Conservation (phyloP, 2,113 vertebrate genomes). For the Calidris pygmaea region DNA sequence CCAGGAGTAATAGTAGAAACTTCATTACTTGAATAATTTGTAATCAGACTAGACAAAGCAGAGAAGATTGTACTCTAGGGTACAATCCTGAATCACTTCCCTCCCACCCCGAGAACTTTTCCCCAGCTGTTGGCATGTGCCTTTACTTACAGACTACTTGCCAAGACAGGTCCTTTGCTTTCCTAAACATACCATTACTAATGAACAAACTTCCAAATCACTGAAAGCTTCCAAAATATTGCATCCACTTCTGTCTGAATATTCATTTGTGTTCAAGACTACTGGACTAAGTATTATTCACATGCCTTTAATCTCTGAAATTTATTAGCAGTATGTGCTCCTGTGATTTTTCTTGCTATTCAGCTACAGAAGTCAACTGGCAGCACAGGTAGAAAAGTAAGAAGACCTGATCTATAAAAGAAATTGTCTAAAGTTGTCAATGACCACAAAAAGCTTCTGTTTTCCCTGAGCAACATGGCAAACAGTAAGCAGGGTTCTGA, state of each 20-base stretch:
- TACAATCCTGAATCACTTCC: neutral
- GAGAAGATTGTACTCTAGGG: neutral
- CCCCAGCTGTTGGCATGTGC: neutral
- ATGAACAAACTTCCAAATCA: neutral
- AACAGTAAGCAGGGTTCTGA: neutral
- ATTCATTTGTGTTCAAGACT: neutral
- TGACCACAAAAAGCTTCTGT: neutral
- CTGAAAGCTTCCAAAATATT: neutral
- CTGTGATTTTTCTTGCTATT: neutral
- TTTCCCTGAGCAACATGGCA: neutral
- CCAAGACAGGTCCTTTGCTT: neutral
- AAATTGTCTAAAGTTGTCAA: neutral
- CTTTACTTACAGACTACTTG: neutral
- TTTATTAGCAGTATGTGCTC: neutral
- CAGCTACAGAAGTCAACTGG: neutral
- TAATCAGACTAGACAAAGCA: slow-evolving; percentile 23
- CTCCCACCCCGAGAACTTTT: neutral
- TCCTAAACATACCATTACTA: neutral
- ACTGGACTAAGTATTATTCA: neutral
- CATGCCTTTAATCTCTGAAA: neutral
- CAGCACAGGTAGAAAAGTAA: neutral
- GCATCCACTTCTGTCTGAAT: neutral
- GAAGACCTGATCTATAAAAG: neutral
- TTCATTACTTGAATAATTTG: neutral
- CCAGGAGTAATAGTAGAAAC: slow-evolving; percentile 22